These are phyloP conservation scores for Thumatha senex DNA, from an alignment of 2,888 invertebrate genomes.

Conservation along the genomic window DNA sequence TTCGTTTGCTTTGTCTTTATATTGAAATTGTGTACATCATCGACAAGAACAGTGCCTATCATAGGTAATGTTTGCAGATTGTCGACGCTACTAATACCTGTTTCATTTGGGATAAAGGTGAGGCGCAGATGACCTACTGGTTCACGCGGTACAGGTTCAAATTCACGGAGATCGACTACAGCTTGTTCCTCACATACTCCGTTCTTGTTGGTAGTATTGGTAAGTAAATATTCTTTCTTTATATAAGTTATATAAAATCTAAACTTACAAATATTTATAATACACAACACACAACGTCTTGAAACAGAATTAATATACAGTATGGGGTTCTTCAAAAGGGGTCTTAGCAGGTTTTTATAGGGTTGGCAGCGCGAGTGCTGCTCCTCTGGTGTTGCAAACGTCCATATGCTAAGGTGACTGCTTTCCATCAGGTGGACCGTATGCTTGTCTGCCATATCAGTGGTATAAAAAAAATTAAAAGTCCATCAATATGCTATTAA, in stretches of 20 bases:
- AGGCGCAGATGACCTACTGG: conserved; percentile 83
- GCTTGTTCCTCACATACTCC: conserved; percentile 81
- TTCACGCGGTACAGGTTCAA: conserved; percentile 83
- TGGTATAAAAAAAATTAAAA: no score
- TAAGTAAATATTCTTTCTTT: conserved; percentile 53
- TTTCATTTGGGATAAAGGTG: conserved; percentile 79
- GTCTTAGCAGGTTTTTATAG: no score
- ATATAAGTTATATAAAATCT: not conserved
- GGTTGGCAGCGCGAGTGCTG: no score
- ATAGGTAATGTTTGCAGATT: conserved; percentile 63
- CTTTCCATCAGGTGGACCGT: no score
- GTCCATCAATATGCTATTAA: no score
- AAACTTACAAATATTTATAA: no score
- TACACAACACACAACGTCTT: no score
- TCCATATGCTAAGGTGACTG: no score
- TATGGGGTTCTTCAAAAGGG: no score
- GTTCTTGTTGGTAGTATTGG: conserved; percentile 82
- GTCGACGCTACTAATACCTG: conserved; percentile 64
- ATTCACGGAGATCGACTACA: conserved; percentile 84
- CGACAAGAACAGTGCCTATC: conserved; percentile 46
- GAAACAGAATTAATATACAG: no score
- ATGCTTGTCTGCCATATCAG: no score
- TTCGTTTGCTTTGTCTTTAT: not conserved
- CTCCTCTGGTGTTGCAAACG: no score
- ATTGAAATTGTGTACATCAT: not conserved